Evolutionary conservation across 2,888 invertebrate species (phyloP).

Genomic region (Leptinotarsa haldemani): DNA sequence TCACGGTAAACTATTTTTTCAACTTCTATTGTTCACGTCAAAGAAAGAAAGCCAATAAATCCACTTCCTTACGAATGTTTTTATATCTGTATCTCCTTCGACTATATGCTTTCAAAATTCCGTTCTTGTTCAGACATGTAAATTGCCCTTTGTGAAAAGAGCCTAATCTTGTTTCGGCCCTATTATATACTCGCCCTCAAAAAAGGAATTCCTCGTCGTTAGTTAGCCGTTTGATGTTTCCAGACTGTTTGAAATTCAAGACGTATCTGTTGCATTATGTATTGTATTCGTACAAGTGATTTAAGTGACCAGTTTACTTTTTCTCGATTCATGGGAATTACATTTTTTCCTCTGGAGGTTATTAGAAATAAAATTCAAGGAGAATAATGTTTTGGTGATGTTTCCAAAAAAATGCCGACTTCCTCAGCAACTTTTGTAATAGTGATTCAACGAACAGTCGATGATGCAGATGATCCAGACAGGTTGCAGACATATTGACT

Average conservation of each 20-base stretch:
- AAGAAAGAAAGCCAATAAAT: not conserved
- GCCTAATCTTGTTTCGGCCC: not conserved
- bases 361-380: too few species aligned
- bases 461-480: too few species aligned
- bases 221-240: conserved; percentile 6
- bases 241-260: conserved; percentile 13
- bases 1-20: too few species aligned
- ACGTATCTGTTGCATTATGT: conserved; percentile 1
- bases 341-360: too few species aligned
- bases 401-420: too few species aligned
- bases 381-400: too few species aligned
- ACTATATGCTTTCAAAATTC: not conserved
- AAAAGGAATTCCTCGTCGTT: not conserved
- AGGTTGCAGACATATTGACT: too few species aligned
- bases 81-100: not conserved
- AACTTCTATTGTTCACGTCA: not conserved
- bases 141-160: not conserved
- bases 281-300: not conserved
- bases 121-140: conserved; percentile 3
- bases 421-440: too few species aligned
- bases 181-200: conserved; percentile 6
- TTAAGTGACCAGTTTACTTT: not conserved
- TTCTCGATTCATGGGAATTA: too few species aligned
- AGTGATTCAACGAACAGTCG: too few species aligned
- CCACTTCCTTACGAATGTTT: not conserved